Percentiles rank a stretch among this genome's conserved stretches.
Conservation (phyloP, 2,113 vertebrate species). For the Leuciscus idus region DNA sequence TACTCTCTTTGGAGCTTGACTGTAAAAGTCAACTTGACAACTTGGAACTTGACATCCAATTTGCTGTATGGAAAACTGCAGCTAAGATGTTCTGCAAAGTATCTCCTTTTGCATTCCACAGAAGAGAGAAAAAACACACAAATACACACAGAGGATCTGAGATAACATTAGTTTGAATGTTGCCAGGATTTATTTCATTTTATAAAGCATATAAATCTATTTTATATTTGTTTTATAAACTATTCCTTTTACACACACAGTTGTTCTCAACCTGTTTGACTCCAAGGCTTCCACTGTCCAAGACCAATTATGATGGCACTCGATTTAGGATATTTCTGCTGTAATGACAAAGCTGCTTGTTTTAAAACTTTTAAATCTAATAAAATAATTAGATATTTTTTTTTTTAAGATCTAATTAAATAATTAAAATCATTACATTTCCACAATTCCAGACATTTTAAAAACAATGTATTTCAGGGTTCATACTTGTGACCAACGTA, state of each 20-base stretch:
- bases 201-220: not conserved
- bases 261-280: not conserved
- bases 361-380: no score
- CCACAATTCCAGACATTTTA: not conserved
- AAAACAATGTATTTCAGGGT: not conserved
- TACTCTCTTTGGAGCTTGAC: no score
- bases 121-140: not conserved
- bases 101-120: not conserved
- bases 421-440: no score
- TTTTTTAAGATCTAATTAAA: no score
- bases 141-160: not conserved
- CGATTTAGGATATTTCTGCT: no score
- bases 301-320: no score
- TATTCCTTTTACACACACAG: not conserved
- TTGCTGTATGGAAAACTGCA: not conserved
- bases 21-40: no score
- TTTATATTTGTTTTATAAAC: not conserved
- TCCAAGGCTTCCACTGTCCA: not conserved
- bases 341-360: no score
- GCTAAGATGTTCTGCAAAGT: not conserved
- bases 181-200: not conserved
- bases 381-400: no score
- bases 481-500: not conserved
- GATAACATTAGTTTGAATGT: not conserved
- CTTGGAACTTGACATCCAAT: not conserved